Conservation (phyloP, 2,113 vertebrate genomes). For the Nothocercus nigrocapillus region DNA sequence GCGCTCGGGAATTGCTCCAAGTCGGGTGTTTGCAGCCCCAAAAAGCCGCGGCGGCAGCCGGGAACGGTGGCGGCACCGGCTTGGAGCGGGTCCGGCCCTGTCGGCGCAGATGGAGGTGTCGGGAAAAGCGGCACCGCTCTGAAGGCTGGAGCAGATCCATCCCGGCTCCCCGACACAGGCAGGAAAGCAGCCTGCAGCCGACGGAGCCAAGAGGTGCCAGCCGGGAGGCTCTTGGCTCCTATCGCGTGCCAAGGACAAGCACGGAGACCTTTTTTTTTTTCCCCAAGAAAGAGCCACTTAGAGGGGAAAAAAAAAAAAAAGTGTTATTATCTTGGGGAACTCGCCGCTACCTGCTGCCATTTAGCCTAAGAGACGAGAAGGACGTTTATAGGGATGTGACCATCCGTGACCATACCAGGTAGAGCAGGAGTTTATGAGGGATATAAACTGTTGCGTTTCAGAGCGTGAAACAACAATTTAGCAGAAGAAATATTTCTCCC, state of each 20-base stretch:
- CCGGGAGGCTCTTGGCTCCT: fast-evolving
- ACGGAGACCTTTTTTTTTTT: fast-evolving
- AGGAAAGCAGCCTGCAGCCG: too few species aligned
- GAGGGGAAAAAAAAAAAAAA: not conserved
- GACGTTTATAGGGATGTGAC: fast-evolving
- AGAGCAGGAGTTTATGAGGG: not conserved
- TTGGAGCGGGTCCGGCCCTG: too few species aligned
- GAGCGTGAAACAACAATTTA: fast-evolving
- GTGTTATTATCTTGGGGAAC: fast-evolving
- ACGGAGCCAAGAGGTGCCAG: not conserved
- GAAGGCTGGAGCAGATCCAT: too few species aligned
- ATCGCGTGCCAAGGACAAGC: fast-evolving
- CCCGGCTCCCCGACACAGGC: too few species aligned
- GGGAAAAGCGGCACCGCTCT: too few species aligned
- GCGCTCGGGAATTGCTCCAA: fast-evolving
- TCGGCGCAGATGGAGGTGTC: too few species aligned
- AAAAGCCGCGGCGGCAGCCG: too few species aligned
- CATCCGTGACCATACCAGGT: fast-evolving
- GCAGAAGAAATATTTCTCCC: not conserved
- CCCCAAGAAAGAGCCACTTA: not conserved
- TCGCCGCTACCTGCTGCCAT: fast-evolving
- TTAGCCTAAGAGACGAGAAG: not conserved
- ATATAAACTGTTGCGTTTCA: not conserved
- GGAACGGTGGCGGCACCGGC: too few species aligned
- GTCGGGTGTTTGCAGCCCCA: too few species aligned